Base-by-base conservation (phyloP, 64 coral and sea anemone genomes). In the Dendronephthya gigantea region DNA sequence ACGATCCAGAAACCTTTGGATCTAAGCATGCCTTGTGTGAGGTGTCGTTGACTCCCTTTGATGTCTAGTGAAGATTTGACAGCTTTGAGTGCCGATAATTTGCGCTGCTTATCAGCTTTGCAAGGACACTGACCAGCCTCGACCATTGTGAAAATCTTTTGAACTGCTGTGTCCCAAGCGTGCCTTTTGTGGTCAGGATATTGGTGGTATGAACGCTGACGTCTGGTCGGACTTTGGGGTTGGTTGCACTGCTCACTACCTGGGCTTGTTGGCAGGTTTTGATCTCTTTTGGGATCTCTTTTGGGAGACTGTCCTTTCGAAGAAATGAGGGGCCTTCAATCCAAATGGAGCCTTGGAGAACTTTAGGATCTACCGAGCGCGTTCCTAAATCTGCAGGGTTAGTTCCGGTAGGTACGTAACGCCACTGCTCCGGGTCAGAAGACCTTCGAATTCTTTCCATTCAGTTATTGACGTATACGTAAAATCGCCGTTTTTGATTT, bases 361-460 rank as follows among this genome's bases (percentile, higher is more conserved):
- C 30, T 0, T 48, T 7, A 0, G 83, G 34, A 0, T 84, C 65
- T 1, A 90, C 45, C 7, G 83, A 84, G 12, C 88, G 62, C 0
- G 83, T 85, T 7, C 48, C 88, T 0, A 81, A 40, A 30, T 90
- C 83, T 19, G 88, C 83, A 16, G 88, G 83, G 41, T 90, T 90
- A 15, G 50, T 56, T 1, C 76, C 4, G 7, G 88, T 47, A 22
- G 62, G 41, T 0, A 90, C 88, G 83, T 90, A 85, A 2, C 43
- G 58, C 88, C 88, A 90, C 40, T 85, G 88, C 0, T 49, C 5
- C 33, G 88, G 88, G 12, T 2, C 0, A 0, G 83, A 48, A 0
- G 83, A 75, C 14, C 43, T 84, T 1, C 88, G 28, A 1, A 90
- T 90, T 12, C 32, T 13, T 43, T 90, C 7, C 13, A 90, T 83